Evolutionary conservation across 2,113 vertebrate genomes (phyloP).

Genomic region (Polypterus bichir): DNA sequence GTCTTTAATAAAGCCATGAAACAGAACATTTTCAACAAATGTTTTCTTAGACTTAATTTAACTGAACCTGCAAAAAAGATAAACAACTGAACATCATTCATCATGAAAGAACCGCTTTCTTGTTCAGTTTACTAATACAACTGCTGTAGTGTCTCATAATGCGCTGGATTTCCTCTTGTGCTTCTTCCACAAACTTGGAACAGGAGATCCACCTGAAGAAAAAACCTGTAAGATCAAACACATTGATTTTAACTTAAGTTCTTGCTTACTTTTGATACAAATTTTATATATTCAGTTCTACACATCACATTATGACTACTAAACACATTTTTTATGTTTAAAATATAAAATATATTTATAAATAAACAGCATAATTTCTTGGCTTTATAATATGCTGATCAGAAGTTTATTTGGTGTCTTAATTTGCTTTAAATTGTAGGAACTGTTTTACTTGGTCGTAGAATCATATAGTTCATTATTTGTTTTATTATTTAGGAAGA

Average conservation of each 20-base stretch:
- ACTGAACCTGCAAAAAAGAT: too few species aligned
- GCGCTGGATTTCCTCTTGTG: conserved; percentile 47
- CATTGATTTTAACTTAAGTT: background rate
- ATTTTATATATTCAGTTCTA: background rate
- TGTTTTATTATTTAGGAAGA: too few species aligned
- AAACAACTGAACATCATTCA: background rate
- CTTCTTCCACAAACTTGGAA: conserved; percentile 47
- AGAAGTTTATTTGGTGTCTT: background rate
- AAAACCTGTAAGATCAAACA: conserved; percentile 39
- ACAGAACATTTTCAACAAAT: too few species aligned
- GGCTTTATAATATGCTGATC: background rate
- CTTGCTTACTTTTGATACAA: background rate
- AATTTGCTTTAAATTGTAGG: too few species aligned
- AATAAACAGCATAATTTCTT: background rate
- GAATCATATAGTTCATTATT: too few species aligned
- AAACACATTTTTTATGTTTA: background rate
- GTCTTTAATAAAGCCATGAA: too few species aligned
- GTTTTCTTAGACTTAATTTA: too few species aligned
- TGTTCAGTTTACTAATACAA: accelerated
- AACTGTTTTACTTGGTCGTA: too few species aligned
- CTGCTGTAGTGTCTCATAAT: conserved; percentile 23
- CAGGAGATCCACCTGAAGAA: conserved; percentile 62
- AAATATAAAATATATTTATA: background rate
- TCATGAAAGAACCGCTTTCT: background rate
- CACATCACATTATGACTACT: background rate